These are phyloP conservation scores for Peromyscus nudipes DNA, from an alignment of 2,797 vertebrate species.

Conservation along the genomic window DNA sequence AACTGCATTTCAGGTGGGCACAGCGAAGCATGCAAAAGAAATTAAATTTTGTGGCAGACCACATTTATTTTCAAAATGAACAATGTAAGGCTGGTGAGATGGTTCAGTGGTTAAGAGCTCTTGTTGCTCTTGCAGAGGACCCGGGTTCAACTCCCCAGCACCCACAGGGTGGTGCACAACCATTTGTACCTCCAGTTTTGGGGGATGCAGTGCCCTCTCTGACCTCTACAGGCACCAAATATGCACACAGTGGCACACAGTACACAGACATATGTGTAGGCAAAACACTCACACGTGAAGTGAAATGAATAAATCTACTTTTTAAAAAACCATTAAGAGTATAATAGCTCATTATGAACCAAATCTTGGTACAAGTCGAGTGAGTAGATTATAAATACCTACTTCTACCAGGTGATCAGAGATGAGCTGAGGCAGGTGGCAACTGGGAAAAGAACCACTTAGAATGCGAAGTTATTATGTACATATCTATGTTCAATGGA, in stretches of 20 bases:
- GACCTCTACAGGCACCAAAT: no score
- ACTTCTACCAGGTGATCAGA: neutral
- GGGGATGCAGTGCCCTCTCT: no score
- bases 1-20: neutral
- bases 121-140: no score
- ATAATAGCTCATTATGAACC: no score
- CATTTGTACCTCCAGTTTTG: no score
- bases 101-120: neutral
- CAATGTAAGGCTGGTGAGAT: neutral
- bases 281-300: no score
- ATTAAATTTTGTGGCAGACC: neutral
- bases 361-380: neutral
- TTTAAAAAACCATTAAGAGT: no score
- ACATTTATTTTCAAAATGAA: neutral
- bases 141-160: neutral
- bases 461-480: neutral
- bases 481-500: neutral
- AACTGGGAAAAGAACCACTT: neutral
- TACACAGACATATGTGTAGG: no score
- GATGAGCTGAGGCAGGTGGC: neutral
- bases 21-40: neutral
- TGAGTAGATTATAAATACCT: neutral
- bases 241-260: no score
- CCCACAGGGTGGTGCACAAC: neutral
- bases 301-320: no score